Percentiles rank a stretch among this genome's conserved stretches.
Conservation (phyloP, 2,113 vertebrate genomes). For the Tyto alba region DNA sequence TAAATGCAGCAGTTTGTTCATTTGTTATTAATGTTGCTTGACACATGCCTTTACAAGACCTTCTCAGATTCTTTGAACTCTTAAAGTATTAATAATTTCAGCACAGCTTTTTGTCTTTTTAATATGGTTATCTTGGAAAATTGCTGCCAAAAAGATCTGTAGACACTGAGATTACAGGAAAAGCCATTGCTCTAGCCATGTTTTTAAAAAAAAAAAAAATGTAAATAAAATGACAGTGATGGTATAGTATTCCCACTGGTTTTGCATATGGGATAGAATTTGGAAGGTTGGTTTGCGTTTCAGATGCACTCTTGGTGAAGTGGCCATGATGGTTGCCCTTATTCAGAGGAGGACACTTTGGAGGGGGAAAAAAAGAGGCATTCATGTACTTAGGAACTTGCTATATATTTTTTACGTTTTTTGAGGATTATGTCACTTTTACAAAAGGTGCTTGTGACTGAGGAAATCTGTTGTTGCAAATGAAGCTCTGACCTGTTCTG, state of each 20-base stretch:
- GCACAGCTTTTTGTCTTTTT: neutral
- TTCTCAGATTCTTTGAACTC: neutral
- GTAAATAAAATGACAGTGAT: neutral
- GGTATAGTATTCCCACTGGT: neutral
- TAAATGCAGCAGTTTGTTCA: neutral
- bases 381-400: neutral
- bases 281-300: neutral
- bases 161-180: neutral
- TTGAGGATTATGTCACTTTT: neutral
- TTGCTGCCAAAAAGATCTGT: neutral
- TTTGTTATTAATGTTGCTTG: neutral
- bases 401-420: neutral
- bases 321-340: neutral
- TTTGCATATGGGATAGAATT: neutral
- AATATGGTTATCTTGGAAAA: neutral
- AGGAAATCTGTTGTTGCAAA: neutral
- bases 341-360: neutral
- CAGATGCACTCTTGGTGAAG: neutral
- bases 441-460: neutral
- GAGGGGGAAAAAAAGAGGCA: accelerated
- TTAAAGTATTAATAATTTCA: neutral
- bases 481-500: neutral
- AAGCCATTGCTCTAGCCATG: neutral
- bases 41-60: neutral
- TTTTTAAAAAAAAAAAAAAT: neutral